phyloP scores from a whole-genome alignment of 1,140 invertebrate genomes.

The Protaetia brevitarsis region DNA sequence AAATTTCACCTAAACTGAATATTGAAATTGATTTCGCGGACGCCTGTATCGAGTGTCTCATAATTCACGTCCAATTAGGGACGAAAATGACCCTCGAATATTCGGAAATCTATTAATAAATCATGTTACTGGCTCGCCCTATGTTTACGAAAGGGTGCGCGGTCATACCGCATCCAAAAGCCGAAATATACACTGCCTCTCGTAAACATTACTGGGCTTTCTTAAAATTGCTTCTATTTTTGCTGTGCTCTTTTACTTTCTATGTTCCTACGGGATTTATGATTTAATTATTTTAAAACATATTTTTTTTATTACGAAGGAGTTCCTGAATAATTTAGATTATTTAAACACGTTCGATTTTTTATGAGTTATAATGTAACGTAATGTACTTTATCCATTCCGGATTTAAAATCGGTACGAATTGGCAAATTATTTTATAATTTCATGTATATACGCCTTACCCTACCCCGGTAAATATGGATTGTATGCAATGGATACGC shows the following conservation, averaged over 20 bases:
- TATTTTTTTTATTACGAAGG: too few species aligned
- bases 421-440: conserved; percentile 6
- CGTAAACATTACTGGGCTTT: too few species aligned
- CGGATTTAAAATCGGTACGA: neutral
- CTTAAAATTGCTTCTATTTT: too few species aligned
- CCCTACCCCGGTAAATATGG: too few species aligned
- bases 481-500: too few species aligned
- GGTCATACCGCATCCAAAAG: neutral
- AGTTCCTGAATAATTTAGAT: too few species aligned
- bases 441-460: neutral
- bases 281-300: too few species aligned
- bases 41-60: neutral
- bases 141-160: neutral
- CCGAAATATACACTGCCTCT: neutral
- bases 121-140: neutral
- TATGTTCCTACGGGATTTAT: too few species aligned
- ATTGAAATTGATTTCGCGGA: neutral
- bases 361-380: neutral
- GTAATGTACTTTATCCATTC: neutral
- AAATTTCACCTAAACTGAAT: too few species aligned
- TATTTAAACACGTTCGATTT: too few species aligned
- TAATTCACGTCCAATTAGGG: conserved; percentile 14
- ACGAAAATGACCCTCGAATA: conserved; percentile 6
- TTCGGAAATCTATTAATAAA: conserved; percentile 13
- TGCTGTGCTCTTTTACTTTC: too few species aligned